Conservation (phyloP, 1,140 invertebrate genomes). For the Drosophila lini region DNA sequence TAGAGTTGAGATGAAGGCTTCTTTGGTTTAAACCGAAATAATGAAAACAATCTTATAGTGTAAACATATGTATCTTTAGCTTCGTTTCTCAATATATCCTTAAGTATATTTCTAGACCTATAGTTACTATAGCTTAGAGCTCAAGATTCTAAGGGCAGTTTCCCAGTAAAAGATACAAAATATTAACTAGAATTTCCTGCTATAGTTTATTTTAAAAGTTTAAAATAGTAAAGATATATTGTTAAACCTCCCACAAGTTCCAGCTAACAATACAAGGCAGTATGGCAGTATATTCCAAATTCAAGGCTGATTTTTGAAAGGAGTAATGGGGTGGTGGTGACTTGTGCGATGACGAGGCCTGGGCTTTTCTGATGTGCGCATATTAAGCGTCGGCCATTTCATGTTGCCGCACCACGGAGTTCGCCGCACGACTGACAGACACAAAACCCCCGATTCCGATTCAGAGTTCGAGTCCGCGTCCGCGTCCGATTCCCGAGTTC, state of each 20-base stretch:
- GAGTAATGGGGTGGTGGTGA: neutral
- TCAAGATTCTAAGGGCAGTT: too few relatives aligned
- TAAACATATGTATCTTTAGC: too few relatives aligned
- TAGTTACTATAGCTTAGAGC: too few relatives aligned
- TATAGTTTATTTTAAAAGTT: neutral
- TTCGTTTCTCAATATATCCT: too few relatives aligned
- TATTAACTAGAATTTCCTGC: too few relatives aligned
- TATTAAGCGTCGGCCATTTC: conserved; percentile 74
- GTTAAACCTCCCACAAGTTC: neutral
- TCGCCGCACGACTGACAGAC: conserved; percentile 70
- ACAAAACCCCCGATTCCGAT: conserved; percentile 42
- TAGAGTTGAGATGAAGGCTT: too few relatives aligned
- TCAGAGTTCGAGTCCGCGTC: conserved; percentile 42
- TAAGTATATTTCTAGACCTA: too few relatives aligned
- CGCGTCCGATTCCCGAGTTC: conserved; percentile 28
- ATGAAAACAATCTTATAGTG: too few relatives aligned
- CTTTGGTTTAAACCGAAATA: too few relatives aligned
- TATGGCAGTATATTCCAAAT: too few relatives aligned
- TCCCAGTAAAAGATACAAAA: too few relatives aligned
- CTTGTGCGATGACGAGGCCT: neutral
- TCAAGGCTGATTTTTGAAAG: conserved; percentile 5
- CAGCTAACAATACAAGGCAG: too few relatives aligned
- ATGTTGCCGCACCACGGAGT: conserved; percentile 78
- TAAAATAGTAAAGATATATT: neutral
- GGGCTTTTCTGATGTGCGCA: conserved; percentile 62